These are phyloP conservation scores for Scaptomyza tumidula DNA, from an alignment of 2,888 invertebrate genomes.

Conservation along the genomic window DNA sequence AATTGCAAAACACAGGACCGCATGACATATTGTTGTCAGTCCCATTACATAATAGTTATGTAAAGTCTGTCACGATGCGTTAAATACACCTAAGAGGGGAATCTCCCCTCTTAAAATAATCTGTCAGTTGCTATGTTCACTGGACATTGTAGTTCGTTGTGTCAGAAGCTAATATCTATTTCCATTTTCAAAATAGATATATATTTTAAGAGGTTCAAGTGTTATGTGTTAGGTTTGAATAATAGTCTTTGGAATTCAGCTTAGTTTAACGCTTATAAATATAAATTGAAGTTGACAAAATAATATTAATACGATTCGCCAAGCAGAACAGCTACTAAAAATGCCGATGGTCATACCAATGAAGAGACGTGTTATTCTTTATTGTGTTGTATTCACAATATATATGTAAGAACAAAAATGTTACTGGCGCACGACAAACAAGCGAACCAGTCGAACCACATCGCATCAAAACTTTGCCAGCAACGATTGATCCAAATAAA, in stretches of 20 bases:
- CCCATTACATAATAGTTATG: constrained; percentile 15
- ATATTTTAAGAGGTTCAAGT: background rate
- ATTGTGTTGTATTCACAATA: constrained; percentile 17
- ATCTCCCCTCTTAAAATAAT: background rate
- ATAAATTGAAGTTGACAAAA: constrained; percentile 22
- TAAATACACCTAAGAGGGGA: background rate
- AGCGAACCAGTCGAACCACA: constrained; percentile 15
- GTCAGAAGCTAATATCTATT: background rate
- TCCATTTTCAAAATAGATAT: background rate
- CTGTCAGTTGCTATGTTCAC: constrained; percentile 13
- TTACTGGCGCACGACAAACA: constrained; percentile 43
- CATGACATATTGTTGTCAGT: constrained; percentile 27
- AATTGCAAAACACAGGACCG: constrained; percentile 18
- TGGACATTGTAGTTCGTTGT: background rate
- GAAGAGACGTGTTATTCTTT: constrained; percentile 56
- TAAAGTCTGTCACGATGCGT: constrained; percentile 33
- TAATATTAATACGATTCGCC: constrained; percentile 23
- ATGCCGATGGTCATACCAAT: constrained; percentile 20
- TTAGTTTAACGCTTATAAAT: background rate
- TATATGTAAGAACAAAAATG: constrained; percentile 33
- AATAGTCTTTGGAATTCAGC: background rate
- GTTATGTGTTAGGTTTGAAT: background rate
- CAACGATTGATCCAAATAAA: constrained; percentile 23
- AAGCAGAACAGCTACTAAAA: constrained; percentile 18
- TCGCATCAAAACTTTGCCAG: background rate